Conservation (phyloP, 1,140 invertebrate species). For the Brachionus plicatilis region DNA sequence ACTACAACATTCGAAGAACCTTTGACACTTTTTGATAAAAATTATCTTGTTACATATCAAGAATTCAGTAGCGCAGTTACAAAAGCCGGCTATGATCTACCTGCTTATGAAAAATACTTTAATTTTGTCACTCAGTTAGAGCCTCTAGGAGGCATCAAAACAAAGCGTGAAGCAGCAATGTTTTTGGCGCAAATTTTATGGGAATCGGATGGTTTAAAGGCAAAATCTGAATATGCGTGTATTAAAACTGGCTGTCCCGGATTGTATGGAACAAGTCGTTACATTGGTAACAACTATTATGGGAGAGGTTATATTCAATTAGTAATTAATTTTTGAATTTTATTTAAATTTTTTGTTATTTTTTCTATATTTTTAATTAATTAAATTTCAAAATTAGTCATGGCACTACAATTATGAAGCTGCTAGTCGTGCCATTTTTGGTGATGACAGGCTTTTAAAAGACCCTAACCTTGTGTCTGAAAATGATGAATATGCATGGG, state of each 20-base stretch:
- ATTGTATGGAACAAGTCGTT: background rate
- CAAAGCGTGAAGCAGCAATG: slow-evolving; percentile 39
- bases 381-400: background rate
- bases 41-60: background rate
- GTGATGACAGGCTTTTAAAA: slow-evolving; percentile 35
- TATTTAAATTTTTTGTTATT: background rate
- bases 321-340: background rate
- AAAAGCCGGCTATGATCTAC: background rate
- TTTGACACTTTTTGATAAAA: background rate
- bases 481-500: slow-evolving; percentile 41
- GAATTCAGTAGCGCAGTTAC: background rate
- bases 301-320: slow-evolving; percentile 41
- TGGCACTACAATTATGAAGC: slow-evolving; percentile 41
- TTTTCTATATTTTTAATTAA: background rate
- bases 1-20: background rate
- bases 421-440: background rate
- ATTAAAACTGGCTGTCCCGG: background rate
- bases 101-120: background rate
- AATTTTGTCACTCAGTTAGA: slow-evolving; percentile 38
- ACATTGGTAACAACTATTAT: slow-evolving; percentile 19
- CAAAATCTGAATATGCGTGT: slow-evolving; percentile 24
- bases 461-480: slow-evolving; percentile 40
- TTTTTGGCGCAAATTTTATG: slow-evolving; percentile 36
- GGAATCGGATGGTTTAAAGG: slow-evolving; percentile 36
- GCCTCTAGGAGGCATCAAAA: slow-evolving; percentile 9